These are phyloP conservation scores for Cataglyphis altisquamis DNA, from an alignment of 2,888 invertebrate genomes.

Conservation along the genomic window DNA sequence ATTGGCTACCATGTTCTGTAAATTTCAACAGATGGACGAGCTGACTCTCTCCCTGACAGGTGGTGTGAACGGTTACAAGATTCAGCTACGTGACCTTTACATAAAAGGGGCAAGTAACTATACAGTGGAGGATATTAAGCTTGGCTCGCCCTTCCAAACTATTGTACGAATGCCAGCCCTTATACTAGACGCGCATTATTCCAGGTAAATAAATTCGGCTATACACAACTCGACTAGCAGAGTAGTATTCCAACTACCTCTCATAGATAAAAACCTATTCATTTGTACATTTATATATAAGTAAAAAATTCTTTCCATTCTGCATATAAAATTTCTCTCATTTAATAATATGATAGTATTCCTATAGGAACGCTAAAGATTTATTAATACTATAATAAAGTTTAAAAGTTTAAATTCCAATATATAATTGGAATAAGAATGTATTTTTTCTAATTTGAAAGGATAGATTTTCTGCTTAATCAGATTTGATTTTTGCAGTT, in stretches of 20 bases:
- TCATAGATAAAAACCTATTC: neutral
- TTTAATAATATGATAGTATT: neutral
- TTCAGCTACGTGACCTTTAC: constrained; percentile 86
- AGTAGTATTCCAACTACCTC: neutral
- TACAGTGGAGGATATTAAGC: constrained; percentile 86
- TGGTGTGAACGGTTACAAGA: constrained; percentile 87
- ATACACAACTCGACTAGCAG: neutral
- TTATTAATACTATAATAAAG: neutral
- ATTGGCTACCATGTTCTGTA: neutral
- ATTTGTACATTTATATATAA: neutral
- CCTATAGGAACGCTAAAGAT: neutral
- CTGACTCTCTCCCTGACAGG: constrained; percentile 87
- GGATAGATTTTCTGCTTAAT: neutral
- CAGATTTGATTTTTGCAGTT: constrained; percentile 85
- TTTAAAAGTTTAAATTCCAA: neutral
- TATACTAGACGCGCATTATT: constrained; percentile 89
- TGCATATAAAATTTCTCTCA: neutral
- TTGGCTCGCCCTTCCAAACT: constrained; percentile 90
- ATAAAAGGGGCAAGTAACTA: constrained; percentile 87
- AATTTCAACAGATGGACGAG: constrained; percentile 85
- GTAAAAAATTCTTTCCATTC: neutral
- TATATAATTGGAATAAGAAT: neutral
- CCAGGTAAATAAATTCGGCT: constrained; percentile 79
- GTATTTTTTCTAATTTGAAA: neutral
- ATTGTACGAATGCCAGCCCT: constrained; percentile 89